Percentiles rank a stretch among this genome's conserved stretches.
Conservation (phyloP, 2,888 invertebrate genomes). For the Chelonus formosanus region DNA sequence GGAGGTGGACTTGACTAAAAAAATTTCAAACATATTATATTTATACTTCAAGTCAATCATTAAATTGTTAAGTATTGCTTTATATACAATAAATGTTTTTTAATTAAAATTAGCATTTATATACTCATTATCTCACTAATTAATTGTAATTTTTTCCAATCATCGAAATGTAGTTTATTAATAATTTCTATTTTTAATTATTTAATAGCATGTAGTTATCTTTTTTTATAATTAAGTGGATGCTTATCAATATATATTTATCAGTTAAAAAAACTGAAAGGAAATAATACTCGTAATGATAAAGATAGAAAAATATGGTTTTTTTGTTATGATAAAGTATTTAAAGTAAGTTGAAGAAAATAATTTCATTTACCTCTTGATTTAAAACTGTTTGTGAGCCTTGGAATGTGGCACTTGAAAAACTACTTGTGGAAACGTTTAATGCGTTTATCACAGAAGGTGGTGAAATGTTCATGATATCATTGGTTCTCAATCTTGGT, state of each 20-base stretch:
- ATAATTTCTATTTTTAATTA: too few species aligned
- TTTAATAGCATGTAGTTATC: too few species aligned
- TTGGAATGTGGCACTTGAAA: conserved; percentile 55
- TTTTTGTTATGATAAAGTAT: too few species aligned
- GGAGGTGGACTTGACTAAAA: conserved; percentile 60
- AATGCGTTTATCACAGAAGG: conserved; percentile 59
- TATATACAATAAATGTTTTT: too few species aligned
- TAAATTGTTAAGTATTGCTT: too few species aligned
- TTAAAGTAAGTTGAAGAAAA: background rate
- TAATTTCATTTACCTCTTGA: conserved; percentile 52
- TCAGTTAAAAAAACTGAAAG: background rate
- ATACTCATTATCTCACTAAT: too few species aligned
- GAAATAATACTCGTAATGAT: too few species aligned
- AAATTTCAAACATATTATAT: background rate
- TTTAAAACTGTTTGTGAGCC: conserved; percentile 53
- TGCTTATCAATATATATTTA: background rate
- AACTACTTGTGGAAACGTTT: conserved; percentile 56
- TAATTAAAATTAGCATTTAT: too few species aligned
- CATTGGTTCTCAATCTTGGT: conserved; percentile 61
- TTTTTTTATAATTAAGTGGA: background rate
- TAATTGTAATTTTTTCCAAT: too few species aligned
- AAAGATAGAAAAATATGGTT: too few species aligned
- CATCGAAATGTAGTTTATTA: too few species aligned
- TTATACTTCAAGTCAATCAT: too few species aligned
- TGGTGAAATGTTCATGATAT: conserved; percentile 62